Percentiles rank a stretch among this genome's conserved stretches.
Evolutionary conservation across 2,113 vertebrate genomes (phyloP).

Genomic region (Lutjanus erythropterus): DNA sequence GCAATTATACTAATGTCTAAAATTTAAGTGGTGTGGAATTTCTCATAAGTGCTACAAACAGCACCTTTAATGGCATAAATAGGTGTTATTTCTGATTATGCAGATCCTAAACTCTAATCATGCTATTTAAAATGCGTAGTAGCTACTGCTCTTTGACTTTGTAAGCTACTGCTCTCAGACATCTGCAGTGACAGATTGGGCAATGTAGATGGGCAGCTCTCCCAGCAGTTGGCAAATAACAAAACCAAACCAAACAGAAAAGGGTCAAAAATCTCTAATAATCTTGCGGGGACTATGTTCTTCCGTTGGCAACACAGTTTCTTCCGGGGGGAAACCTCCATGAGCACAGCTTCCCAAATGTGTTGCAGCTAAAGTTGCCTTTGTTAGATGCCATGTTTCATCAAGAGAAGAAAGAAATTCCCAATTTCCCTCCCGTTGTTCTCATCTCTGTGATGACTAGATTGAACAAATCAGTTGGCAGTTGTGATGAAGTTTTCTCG

Average conservation of each 20-base stretch:
- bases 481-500: conserved; percentile 17
- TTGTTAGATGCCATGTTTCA: not conserved
- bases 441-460: not conserved
- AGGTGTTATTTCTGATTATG: not conserved
- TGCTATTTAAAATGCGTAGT: not conserved
- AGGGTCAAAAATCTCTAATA: not conserved
- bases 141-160: conserved; percentile 34
- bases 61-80: not conserved
- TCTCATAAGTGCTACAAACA: not conserved
- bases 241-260: not conserved
- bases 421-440: not conserved
- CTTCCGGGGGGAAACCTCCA: not conserved
- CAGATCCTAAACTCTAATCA: not conserved
- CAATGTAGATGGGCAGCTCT: not conserved
- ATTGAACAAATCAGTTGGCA: conserved; percentile 4
- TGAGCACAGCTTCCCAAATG: not conserved
- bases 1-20: not conserved
- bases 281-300: conserved; percentile 36
- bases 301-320: conserved; percentile 41
- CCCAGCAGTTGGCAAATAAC: not conserved
- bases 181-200: not conserved
- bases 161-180: not conserved
- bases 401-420: not conserved
- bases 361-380: conserved; percentile 4
- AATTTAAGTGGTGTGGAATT: not conserved